Evolutionary conservation across 2,113 vertebrate genomes (phyloP), one percentile per base, ranked within the genome.

Genomic region (Anthoscopus minutus): DNA sequence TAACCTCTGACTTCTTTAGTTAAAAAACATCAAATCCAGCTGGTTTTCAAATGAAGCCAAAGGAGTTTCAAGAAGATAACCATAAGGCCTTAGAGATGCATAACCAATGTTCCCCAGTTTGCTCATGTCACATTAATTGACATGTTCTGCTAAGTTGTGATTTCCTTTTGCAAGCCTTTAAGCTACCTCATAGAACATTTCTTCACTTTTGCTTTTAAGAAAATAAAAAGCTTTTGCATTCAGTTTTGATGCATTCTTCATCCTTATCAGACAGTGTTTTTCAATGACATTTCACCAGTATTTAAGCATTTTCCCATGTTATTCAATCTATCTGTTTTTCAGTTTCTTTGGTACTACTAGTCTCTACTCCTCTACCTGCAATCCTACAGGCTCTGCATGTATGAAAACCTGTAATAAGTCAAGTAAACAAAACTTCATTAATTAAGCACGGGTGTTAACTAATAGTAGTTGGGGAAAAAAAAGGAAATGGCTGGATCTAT

Each of bases 341-440:
- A 51, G 7, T 82, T 82, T 86, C 18, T 67, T 11, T 74, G 20
- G n/a, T n/a, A n/a, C 11, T 66, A 11, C 16, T 33, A 14, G 20
- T 25, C 11, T 60, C 19, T 74, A 2, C 65, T 69, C 15, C 12
- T 65, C 16, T 80, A 40, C 20, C 50, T 83, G 37, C 10, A 81
- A 33, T 64, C 24, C 35, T 72, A 48, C 20, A 45, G 48, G 7
- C 20, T 65, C 13, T 24, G 5, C 58, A 27, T 65, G 24, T 77
- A 11, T 79, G 40, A 53, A 96, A 92, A 81, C 71, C 42, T 93
- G 64, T 28, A 69, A 42, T 7, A 73, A 77, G 12, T 53, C 15
- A 79, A 80, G 45, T 53, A 94, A 95, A 77, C 19, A 82, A 65
- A 85, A 82, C 57, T 48, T 74, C 23, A 72, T 88, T 94, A 71